Conservation (phyloP, 1,140 invertebrate genomes). For the Diploscapter pachys region DNA sequence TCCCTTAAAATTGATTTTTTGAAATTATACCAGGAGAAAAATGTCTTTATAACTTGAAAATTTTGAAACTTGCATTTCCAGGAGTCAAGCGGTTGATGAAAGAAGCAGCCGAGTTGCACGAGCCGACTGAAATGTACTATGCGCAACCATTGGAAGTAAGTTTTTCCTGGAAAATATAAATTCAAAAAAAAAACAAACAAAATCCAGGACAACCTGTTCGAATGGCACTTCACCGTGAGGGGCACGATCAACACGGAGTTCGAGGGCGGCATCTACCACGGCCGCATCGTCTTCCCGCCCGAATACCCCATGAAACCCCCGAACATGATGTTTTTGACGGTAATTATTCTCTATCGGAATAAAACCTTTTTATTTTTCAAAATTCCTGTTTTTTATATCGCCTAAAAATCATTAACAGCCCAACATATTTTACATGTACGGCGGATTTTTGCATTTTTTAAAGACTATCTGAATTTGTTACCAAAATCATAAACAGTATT, state of each 20-base stretch:
- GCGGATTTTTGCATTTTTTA: too few species aligned
- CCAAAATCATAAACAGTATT: too few species aligned
- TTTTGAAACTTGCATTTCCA: constrained; percentile 56
- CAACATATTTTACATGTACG: too few species aligned
- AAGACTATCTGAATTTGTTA: too few species aligned
- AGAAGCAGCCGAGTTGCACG: constrained; percentile 78
- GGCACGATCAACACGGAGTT: constrained; percentile 82
- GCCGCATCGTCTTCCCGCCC: constrained; percentile 77
- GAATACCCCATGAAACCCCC: constrained; percentile 98
- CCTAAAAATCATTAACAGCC: too few species aligned
- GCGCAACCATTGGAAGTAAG: constrained; percentile 78
- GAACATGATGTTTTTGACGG: constrained; percentile 85
- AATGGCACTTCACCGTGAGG: constrained; percentile 94
- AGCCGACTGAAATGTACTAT: constrained; percentile 82
- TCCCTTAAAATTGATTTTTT: too few species aligned
- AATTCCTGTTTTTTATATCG: too few species aligned
- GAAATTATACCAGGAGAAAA: too few species aligned
- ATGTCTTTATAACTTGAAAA: neutral
- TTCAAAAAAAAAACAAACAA: neutral
- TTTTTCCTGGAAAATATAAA: constrained; percentile 17
- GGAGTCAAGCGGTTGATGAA: constrained; percentile 89
- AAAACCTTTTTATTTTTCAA: too few species aligned
- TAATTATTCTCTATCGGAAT: constrained; percentile 60
- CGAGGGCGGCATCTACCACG: constrained; percentile 68
- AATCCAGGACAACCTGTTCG: constrained; percentile 81